Percentiles rank a stretch among this genome's conserved stretches.
Evolutionary conservation across 2,888 invertebrate genomes (phyloP).

Genomic region (Magallana nippona): DNA sequence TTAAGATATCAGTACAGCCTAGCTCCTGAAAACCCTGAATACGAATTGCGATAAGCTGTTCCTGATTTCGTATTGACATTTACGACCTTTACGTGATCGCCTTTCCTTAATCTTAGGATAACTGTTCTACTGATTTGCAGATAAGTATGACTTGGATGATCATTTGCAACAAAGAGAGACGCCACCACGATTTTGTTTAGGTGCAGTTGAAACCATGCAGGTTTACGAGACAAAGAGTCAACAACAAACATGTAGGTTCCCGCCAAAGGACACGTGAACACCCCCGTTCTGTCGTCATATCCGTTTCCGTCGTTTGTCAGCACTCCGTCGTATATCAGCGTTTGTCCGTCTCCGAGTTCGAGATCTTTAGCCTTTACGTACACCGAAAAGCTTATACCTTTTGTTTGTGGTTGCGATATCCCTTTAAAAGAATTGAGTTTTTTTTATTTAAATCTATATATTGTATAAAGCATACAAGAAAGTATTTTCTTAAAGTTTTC

Average conservation of each 20-base stretch:
- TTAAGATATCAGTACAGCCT: too few relatives aligned
- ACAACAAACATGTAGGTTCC: constrained; percentile 7
- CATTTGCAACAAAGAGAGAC: not conserved
- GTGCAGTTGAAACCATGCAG: not conserved
- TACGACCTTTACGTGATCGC: not conserved
- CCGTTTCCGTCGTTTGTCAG: not conserved
- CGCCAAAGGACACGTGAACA: not conserved
- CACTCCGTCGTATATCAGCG: not conserved
- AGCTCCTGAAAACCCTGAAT: too few relatives aligned
- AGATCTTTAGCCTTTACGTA: not conserved
- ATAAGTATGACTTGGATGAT: not conserved
- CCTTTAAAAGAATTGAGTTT: too few relatives aligned
- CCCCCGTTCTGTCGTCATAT: constrained; percentile 16
- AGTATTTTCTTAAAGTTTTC: too few relatives aligned
- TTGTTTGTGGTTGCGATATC: too few relatives aligned
- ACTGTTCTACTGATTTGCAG: not conserved
- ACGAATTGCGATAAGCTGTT: too few relatives aligned
- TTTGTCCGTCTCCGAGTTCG: not conserved
- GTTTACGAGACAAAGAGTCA: not conserved
- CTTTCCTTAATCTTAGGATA: not conserved
- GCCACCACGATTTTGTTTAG: not conserved
- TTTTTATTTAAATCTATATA: too few relatives aligned
- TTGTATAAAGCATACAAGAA: too few relatives aligned
- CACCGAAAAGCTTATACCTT: not conserved
- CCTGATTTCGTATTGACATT: not conserved